Base-by-base conservation (phyloP, 2,113 vertebrate species). In the Lathamus discolor region DNA sequence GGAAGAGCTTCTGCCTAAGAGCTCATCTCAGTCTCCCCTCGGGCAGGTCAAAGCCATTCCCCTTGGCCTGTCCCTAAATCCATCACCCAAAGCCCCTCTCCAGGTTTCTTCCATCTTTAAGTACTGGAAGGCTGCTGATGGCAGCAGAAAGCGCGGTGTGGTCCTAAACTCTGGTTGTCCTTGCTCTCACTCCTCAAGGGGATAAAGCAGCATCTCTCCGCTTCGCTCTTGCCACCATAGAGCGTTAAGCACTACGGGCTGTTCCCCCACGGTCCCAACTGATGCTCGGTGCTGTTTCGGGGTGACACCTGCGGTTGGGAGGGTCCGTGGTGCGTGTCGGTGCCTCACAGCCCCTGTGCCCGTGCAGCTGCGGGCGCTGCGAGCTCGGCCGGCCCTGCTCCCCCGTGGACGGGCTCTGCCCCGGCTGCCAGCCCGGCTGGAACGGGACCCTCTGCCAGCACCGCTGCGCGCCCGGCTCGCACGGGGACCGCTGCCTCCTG, bases 331-430 rank as follows among this genome's bases (percentile, higher is more conserved):
- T 51, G 33, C 54, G 2, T 3, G 4, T 27, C 5, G 20, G 52
- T 46, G 33, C 51, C 41, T 64, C 61, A 27, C 19, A 10, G 7
- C 33, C 37, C 41, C 31, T 86, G 20, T 88, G 92, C 35, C 95
- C 70, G 19, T 14, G 9, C 89, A 99, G 99, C 20, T 99, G 99
- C 33, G 99, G 99, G 74, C 97, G 90, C 96, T 99, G 99, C 97
- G 97, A 96, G 86, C 97, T 74, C 83, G 95, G 94, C 28, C 94
- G 96, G 76, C 79, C 97, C 2, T 99, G 99, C 89, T 98, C 98
- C 1, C 78, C 96, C 2, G 92, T 97, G n/a, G 98, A 99, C 0
- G 99, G 99, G 5, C 94, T 85, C 82, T 99, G 99, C 80, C 88
- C 76, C 9, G 98, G 98, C 86, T 99, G 99, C 31, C 95, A 98